A percentile compares a stretch with the other conserved stretches of the same genome.
These are phyloP conservation scores for Luperina testacea DNA, from an alignment of 2,888 invertebrate genomes.

Conservation along the genomic window DNA sequence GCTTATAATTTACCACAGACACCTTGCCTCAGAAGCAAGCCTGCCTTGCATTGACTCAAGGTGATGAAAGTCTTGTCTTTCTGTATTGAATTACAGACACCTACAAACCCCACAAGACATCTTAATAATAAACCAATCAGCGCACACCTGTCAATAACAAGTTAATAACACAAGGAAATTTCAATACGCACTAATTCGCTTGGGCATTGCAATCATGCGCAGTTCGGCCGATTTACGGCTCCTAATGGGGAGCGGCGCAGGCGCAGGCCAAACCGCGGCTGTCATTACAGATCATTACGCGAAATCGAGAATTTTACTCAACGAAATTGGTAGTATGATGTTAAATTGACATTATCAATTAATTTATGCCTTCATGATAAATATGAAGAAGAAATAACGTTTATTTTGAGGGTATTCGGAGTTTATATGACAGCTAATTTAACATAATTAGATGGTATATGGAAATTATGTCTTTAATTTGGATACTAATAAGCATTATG, in stretches of 20 bases:
- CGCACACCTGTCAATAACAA: constrained; percentile 51
- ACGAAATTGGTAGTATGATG: constrained; percentile 41
- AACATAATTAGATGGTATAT: neutral
- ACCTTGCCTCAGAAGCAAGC: neutral
- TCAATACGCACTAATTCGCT: constrained; percentile 53
- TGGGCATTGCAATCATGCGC: constrained; percentile 52
- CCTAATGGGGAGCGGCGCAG: constrained; percentile 56
- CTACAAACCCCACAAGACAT: constrained; percentile 5
- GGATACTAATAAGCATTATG: neutral
- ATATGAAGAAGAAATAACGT: constrained; percentile 32
- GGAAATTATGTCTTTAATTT: neutral
- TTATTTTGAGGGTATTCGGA: constrained; percentile 4
- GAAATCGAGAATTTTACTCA: constrained; percentile 48
- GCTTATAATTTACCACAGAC: neutral
- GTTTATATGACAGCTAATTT: constrained; percentile 7
- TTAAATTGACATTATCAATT: constrained; percentile 58
- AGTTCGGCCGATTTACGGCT: constrained; percentile 59
- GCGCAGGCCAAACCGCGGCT: constrained; percentile 44
- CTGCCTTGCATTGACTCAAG: neutral
- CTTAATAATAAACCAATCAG: constrained; percentile 45
- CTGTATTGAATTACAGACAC: neutral
- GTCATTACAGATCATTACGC: constrained; percentile 62
- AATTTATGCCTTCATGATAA: constrained; percentile 17
- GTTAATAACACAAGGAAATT: constrained; percentile 37
- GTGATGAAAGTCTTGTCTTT: neutral